Percentiles rank a stretch among this genome's conserved stretches.
Evolutionary conservation across 2,888 invertebrate genomes (phyloP).

Genomic region (Steinernema hermaphroditum): DNA sequence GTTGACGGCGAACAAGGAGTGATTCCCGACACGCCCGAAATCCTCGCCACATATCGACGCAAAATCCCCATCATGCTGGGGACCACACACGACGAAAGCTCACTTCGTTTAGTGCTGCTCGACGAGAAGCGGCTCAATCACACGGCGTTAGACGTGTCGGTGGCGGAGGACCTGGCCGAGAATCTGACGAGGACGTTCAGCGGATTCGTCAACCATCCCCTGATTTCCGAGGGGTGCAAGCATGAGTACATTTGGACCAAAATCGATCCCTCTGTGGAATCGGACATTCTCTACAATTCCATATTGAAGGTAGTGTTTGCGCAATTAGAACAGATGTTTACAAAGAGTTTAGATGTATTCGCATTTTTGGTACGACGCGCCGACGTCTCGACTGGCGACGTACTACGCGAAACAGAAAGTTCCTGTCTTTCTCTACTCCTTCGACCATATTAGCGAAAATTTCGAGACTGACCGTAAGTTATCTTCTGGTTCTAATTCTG

Average conservation of each 20-base stretch:
- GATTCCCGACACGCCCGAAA: conserved; percentile 62
- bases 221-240: conserved; percentile 64
- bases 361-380: conserved; percentile 67
- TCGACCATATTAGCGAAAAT: conserved; percentile 66
- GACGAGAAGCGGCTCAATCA: conserved; percentile 64
- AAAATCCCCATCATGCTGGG: conserved; percentile 64
- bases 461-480: conserved; percentile 63
- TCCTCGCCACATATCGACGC: conserved; percentile 50
- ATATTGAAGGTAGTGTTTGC: conserved; percentile 55
- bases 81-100: conserved; percentile 65
- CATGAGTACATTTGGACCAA: conserved; percentile 65
- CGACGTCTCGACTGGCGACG: conserved; percentile 61
- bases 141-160: conserved; percentile 44
- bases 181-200: conserved; percentile 60
- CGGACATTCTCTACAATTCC: conserved; percentile 57
- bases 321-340: conserved; percentile 1
- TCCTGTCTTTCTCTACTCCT: conserved; percentile 66
- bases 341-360: conserved; percentile 65
- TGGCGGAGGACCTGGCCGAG: conserved; percentile 58
- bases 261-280: conserved; percentile 52
- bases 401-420: conserved; percentile 56
- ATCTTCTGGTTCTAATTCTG: neutral
- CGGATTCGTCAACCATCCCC: conserved; percentile 62
- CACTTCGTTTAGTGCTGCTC: conserved; percentile 61
- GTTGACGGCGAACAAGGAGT: conserved; percentile 64